Percentiles rank a stretch among this genome's conserved stretches.
Evolutionary conservation across 2,888 invertebrate genomes (phyloP).

Genomic region (Amblyjoppa proteus): DNA sequence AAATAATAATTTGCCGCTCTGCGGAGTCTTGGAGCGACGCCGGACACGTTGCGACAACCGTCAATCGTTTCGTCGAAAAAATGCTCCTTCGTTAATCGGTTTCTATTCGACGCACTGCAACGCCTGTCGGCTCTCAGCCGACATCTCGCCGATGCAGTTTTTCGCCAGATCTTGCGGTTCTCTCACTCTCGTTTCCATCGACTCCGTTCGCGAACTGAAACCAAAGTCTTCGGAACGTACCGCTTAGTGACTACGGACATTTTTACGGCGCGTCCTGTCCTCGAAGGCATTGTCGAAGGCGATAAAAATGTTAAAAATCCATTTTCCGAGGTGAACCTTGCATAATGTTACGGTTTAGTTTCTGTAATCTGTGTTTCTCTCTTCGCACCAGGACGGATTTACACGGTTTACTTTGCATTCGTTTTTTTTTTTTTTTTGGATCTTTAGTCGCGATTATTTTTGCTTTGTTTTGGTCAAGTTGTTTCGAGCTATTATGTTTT

Average conservation of each 20-base stretch:
- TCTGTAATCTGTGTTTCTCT: no score
- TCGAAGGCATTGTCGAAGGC: not conserved
- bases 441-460: no score
- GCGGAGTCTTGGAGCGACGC: not conserved
- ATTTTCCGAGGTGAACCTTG: slow-evolving; percentile 15
- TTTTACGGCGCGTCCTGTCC: slow-evolving; percentile 7
- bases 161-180: not conserved
- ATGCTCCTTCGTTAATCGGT: slow-evolving; percentile 12
- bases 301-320: no score
- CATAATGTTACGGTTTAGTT: not conserved
- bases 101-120: not conserved
- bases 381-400: no score
- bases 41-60: slow-evolving; percentile 30
- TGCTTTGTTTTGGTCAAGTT: no score
- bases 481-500: no score
- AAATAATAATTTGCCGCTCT: slow-evolving; percentile 7
- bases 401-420: no score
- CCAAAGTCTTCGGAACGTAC: not conserved
- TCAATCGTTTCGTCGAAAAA: slow-evolving; percentile 34
- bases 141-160: not conserved
- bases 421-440: no score
- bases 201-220: not conserved
- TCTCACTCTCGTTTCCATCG: not conserved
- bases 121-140: not conserved
- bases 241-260: slow-evolving; percentile 14